Base-by-base conservation (phyloP, 1,140 invertebrate species). In the Agrilus planipennis region DNA sequence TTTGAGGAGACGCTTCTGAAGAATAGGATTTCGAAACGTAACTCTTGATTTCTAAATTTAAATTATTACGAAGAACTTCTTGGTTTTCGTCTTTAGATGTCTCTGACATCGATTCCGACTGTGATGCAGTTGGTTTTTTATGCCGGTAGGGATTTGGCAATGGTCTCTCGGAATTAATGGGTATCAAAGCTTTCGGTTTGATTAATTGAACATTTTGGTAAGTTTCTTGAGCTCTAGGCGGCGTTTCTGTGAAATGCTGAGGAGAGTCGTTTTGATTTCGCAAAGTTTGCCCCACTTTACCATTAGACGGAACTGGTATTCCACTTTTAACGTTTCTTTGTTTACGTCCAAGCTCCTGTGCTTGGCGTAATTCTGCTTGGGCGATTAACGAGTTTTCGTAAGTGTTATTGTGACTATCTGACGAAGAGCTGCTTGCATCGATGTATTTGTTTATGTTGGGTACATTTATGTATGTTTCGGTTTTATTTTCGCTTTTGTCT, bases 181-280 rank as follows among this genome's bases (percentile, higher is more conserved):
- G 58, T 30, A 59, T 60, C 25, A 55, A 20, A 16, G 59, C 57
- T 45, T 55, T 60, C 3, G 60, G 57, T 44, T 60, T 57, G 9
- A 62, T 50, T 10, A 62, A 32, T 32, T 51, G 45, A 3, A 55
- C 44, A 34, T 53, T 53, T 37, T 52, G 50, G 47, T 49, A 20
- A 9, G 53, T 51, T 38, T 58, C 54, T 29, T 52, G 34, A 17
- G 55, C 46, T 28, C 54, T 37, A 1, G 51, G 57, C 14, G 56
- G 54, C n/a, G 53, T 59, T 21, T 54, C 49, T 25, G 44, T 34
- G 17, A 44, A 31, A 16, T 15, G 35, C 21, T 42, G 36, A 0
- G 34, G 34, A 14, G 31, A 45, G 35, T 45, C 35, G 3, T 14
- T 17, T n/a, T 15, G 6, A 41, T 40, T 21, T 29, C 28, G 21